Evolutionary conservation across 37 sponge, comb jelly and placozoan genomes (phyloP), one percentile per base, ranked within the genome.

Genomic region (Tethya wilhelma): DNA sequence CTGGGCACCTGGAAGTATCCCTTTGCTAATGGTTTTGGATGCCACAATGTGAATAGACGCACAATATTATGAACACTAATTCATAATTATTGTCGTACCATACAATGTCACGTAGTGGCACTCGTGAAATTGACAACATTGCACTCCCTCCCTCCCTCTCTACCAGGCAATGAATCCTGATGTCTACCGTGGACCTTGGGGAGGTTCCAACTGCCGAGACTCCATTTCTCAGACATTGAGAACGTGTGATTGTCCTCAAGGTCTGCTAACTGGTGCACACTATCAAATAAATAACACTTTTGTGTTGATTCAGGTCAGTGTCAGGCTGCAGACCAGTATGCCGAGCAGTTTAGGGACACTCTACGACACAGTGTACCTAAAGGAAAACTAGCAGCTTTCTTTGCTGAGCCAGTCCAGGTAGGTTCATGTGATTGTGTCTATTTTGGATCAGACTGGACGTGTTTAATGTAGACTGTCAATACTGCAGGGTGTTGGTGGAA

Each of bases 171-270:
- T 93, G 79, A 94, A 91, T 44, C 89, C 98, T n/a, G 93, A 97
- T 85, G 89, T 88, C 26, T 97, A 79, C 71, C 78, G 93, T 58
- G 98, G 98, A 8, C 89, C 79, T 9, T 97, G 98, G 98, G 98
- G 98, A 32, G 98, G 98, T n/a, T 38, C 78, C 26, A 73, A 88
- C 20, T 97, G 98, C 74, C 33, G 98, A 33, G 96, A 95, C 71
- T 84, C 87, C 4, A 39, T 83, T 30, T 49, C 90, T 44, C 98
- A 92, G 76, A 83, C 88, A 45, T 36, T 49, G 44, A 73, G 90
- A 32, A 55, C 60, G 3, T 94, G 94, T 45, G 71, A 73, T 71
- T 94, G 94, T 46, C 39, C 81, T 55, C 77, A 80, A 68, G 94
- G 94, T 86, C 4, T 25, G 71, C n/a, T 9, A 49, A 17, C 55